Percentiles rank a stretch among this genome's conserved stretches.
phyloP scores from a whole-genome alignment of 2,113 vertebrate genomes.

The Ivindomyrus marchei region DNA sequence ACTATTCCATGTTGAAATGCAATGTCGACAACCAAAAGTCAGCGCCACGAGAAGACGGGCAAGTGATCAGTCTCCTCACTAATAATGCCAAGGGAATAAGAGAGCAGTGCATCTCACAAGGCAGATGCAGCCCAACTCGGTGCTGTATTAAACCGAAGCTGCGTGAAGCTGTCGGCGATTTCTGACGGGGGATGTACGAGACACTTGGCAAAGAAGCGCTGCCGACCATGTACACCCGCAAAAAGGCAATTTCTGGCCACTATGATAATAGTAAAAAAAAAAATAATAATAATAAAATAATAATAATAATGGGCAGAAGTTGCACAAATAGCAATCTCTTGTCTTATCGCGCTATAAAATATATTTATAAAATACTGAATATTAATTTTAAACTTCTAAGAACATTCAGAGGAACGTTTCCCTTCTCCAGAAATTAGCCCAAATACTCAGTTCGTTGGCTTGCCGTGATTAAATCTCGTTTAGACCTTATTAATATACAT shows the following conservation, averaged over 20 bases:
- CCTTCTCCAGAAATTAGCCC: not conserved
- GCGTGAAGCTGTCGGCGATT: not conserved
- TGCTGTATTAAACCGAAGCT: not conserved
- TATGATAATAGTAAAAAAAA: not conserved
- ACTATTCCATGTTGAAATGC: not conserved
- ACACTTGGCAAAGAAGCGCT: not conserved
- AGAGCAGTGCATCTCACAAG: not conserved
- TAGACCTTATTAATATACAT: not conserved
- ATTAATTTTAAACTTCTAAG: not conserved
- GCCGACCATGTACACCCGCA: not conserved
- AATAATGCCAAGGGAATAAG: not conserved
- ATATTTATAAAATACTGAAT: not conserved
- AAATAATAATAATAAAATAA: not conserved
- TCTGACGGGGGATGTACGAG: not conserved
- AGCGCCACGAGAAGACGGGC: not conserved
- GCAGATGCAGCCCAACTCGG: not conserved
- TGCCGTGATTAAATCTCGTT: not conserved
- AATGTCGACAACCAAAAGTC: not conserved
- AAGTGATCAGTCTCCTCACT: not conserved
- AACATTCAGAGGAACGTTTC: not conserved
- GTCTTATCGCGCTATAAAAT: not conserved
- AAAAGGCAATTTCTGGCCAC: not conserved
- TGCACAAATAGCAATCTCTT: not conserved
- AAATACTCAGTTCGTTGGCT: not conserved
- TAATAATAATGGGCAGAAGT: not conserved